phyloP scores from a whole-genome alignment of 2,113 vertebrate species.

The Amphiprion percula region DNA sequence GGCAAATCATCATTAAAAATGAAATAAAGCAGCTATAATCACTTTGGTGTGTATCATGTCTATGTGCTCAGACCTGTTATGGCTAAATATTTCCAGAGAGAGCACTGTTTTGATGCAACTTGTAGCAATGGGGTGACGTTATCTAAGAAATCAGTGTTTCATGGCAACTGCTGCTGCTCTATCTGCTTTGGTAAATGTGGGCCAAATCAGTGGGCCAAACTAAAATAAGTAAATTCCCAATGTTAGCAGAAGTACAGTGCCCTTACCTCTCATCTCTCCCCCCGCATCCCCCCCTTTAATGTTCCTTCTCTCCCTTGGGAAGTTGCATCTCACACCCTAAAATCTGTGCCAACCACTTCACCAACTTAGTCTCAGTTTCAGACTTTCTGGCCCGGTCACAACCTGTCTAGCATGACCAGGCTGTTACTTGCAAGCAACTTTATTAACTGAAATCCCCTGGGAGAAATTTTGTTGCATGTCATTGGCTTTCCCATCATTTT shows the following conservation, averaged over 20 bases:
- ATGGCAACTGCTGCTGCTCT: neutral
- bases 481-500: neutral
- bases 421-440: neutral
- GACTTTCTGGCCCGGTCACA: too few species aligned
- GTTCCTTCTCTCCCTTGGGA: neutral
- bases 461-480: neutral
- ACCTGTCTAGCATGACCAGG: too few species aligned
- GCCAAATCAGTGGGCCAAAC: neutral
- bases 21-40: neutral
- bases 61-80: neutral
- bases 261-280: neutral
- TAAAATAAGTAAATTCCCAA: neutral
- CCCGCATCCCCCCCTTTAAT: neutral
- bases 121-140: neutral
- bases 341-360: constrained; percentile 1
- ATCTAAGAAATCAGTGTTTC: neutral
- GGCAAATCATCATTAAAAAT: neutral
- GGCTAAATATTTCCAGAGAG: too few species aligned
- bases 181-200: neutral
- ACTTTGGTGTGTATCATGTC: neutral
- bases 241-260: neutral
- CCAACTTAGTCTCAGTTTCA: neutral
- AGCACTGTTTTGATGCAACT: too few species aligned
- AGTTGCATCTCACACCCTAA: neutral
- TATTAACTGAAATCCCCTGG: neutral